A percentile compares a stretch with the other conserved stretches of the same genome.
phyloP scores from a whole-genome alignment of 30 jellyfish, hydroid and myxozoan species.

The Chironex yamaguchii region DNA sequence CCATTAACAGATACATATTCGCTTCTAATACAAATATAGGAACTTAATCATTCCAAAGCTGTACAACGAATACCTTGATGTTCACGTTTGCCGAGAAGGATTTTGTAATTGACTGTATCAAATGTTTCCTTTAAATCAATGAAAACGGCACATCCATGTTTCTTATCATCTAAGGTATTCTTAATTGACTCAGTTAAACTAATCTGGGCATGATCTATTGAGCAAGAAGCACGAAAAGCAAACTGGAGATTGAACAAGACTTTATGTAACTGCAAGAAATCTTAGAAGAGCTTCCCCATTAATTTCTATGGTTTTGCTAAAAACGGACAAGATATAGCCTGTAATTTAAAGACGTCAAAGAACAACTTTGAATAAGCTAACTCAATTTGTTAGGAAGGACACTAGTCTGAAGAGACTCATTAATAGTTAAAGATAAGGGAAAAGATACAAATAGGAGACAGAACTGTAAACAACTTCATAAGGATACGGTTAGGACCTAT shows the following conservation, averaged over 20 bases:
- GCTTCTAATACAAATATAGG: constrained; percentile 25
- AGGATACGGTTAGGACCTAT: constrained; percentile 63
- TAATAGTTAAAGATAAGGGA: constrained; percentile 15
- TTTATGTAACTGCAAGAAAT: constrained; percentile 4
- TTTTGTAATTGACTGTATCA: constrained; percentile 12
- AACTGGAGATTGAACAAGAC: constrained; percentile 48
- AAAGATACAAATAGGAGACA: too few species aligned
- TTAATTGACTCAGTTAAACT: constrained; percentile 29
- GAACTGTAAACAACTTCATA: constrained; percentile 26
- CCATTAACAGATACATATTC: constrained; percentile 30
- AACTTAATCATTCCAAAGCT: constrained; percentile 1
- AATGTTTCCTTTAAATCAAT: constrained; percentile 9
- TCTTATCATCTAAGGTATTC: constrained; percentile 19
- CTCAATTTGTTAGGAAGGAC: constrained; percentile 30
- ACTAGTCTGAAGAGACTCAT: constrained; percentile 42
- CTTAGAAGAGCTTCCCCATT: constrained; percentile 20
- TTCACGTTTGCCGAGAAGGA: background rate
- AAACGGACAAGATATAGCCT: too few species aligned
- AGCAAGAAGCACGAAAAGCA: constrained; percentile 46
- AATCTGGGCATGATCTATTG: constrained; percentile 51
- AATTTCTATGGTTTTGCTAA: too few species aligned
- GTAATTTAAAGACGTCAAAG: too few species aligned
- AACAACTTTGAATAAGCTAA: too few species aligned
- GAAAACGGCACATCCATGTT: constrained; percentile 44
- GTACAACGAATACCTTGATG: background rate